Evolutionary conservation across 2,888 invertebrate species (phyloP).

Genomic region (Cosmia pyralina): DNA sequence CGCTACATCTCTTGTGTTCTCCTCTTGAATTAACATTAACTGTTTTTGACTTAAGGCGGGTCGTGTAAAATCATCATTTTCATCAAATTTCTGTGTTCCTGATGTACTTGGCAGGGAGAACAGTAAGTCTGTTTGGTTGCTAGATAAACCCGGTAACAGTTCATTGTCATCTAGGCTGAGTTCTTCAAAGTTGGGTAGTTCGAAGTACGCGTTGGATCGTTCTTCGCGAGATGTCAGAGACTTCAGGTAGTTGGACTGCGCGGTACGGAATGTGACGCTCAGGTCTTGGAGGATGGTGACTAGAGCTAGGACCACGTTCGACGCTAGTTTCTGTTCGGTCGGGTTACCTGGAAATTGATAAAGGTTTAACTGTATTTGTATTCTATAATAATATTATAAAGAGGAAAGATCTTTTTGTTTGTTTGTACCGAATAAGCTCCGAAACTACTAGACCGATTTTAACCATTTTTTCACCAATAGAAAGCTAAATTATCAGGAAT

Average conservation of each 20-base stretch:
- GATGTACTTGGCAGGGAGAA: slow-evolving; percentile 86
- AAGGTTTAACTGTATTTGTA: neutral
- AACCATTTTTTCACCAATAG: no score
- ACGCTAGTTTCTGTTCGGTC: slow-evolving; percentile 94
- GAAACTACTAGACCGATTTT: no score
- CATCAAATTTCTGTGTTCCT: slow-evolving; percentile 76
- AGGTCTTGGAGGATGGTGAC: slow-evolving; percentile 97
- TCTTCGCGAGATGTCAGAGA: slow-evolving; percentile 97
- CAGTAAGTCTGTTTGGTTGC: slow-evolving; percentile 84
- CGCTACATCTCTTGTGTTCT: slow-evolving; percentile 93
- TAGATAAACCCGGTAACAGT: slow-evolving; percentile 80
- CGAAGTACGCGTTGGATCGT: slow-evolving; percentile 96
- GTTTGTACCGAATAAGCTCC: no score
- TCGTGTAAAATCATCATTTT: slow-evolving; percentile 88
- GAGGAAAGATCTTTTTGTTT: no score
- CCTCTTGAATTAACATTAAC: slow-evolving; percentile 95
- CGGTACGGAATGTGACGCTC: slow-evolving; percentile 94
- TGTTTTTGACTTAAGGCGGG: slow-evolving; percentile 92
- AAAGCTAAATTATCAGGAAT: no score
- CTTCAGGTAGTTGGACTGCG: slow-evolving; percentile 96
- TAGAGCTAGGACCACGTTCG: slow-evolving; percentile 96
- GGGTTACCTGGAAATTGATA: slow-evolving; percentile 89
- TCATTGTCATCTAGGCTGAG: slow-evolving; percentile 89
- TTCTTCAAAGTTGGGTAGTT: slow-evolving; percentile 91
- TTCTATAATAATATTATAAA: no score